Conservation (phyloP, 2,888 invertebrate species). For the Dicyrtomina minuta region DNA sequence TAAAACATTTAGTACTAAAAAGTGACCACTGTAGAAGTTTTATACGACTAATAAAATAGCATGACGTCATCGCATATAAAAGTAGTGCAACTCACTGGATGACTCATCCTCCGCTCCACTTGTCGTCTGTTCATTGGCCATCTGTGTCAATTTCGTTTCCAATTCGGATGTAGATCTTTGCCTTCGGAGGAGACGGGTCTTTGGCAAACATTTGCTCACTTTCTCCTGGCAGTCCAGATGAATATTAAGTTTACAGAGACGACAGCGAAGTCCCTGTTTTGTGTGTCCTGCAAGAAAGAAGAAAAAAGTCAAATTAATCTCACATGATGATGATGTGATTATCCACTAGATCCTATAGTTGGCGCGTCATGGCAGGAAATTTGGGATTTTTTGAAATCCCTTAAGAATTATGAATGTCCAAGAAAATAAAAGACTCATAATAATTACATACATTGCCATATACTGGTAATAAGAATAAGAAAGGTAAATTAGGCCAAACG, state of each 20-base stretch:
- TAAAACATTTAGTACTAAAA: no score
- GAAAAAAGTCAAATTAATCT: background rate
- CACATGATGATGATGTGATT: no score
- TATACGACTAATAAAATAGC: no score
- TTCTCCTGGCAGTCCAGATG: slow-evolving; percentile 80
- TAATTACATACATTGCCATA: no score
- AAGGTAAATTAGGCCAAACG: no score
- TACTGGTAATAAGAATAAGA: no score
- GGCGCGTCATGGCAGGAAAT: no score
- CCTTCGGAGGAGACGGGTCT: slow-evolving; percentile 76
- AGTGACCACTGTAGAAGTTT: no score
- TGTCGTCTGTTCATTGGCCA: slow-evolving; percentile 32
- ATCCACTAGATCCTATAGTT: no score
- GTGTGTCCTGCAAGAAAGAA: slow-evolving; percentile 72
- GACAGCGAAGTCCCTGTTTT: slow-evolving; percentile 83
- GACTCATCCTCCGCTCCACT: slow-evolving; percentile 39
- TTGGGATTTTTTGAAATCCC: no score
- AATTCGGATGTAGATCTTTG: slow-evolving; percentile 80
- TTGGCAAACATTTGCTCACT: slow-evolving; percentile 81
- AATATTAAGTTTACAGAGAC: slow-evolving; percentile 86
- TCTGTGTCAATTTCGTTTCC: slow-evolving; percentile 55
- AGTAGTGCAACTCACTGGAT: background rate
- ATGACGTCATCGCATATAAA: background rate
- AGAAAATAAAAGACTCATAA: no score
- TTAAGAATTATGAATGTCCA: no score